Evolutionary conservation across 2,888 invertebrate genomes (phyloP).

Genomic region (Chrysolina haemoptera): DNA sequence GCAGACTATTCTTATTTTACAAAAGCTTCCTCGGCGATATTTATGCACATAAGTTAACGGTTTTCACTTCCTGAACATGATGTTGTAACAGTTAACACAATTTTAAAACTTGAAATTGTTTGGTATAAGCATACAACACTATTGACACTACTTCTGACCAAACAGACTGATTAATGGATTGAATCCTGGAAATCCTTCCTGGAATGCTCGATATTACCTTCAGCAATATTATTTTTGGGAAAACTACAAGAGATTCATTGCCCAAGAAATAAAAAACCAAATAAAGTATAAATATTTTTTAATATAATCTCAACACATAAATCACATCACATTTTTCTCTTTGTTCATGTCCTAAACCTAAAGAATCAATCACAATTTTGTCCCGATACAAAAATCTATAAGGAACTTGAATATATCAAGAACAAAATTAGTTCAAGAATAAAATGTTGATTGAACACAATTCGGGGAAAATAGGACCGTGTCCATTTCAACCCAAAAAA

Average conservation of each 20-base stretch:
- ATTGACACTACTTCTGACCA: too few relatives aligned
- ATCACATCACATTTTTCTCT: constrained; percentile 16
- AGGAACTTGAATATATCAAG: not conserved
- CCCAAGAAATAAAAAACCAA: not conserved
- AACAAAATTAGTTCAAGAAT: not conserved
- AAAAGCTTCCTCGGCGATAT: too few relatives aligned
- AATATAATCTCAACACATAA: constrained; percentile 6
- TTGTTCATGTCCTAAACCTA: constrained; percentile 25
- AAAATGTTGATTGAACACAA: not conserved
- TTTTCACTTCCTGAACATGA: too few relatives aligned
- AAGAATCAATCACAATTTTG: constrained; percentile 16
- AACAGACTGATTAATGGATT: too few relatives aligned
- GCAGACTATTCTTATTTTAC: too few relatives aligned
- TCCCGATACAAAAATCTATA: not conserved
- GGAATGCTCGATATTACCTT: too few relatives aligned
- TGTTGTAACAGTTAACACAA: too few relatives aligned
- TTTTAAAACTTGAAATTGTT: too few relatives aligned
- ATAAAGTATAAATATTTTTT: constrained; percentile 14
- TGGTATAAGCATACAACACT: too few relatives aligned
- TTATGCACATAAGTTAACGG: too few relatives aligned
- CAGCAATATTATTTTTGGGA: not conserved
- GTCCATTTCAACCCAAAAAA: not conserved
- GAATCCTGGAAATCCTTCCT: too few relatives aligned
- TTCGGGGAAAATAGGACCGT: not conserved
- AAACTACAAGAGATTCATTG: not conserved